These are phyloP conservation scores for Bradysia coprophila DNA, from an alignment of 1,140 invertebrate genomes.

Conservation along the genomic window DNA sequence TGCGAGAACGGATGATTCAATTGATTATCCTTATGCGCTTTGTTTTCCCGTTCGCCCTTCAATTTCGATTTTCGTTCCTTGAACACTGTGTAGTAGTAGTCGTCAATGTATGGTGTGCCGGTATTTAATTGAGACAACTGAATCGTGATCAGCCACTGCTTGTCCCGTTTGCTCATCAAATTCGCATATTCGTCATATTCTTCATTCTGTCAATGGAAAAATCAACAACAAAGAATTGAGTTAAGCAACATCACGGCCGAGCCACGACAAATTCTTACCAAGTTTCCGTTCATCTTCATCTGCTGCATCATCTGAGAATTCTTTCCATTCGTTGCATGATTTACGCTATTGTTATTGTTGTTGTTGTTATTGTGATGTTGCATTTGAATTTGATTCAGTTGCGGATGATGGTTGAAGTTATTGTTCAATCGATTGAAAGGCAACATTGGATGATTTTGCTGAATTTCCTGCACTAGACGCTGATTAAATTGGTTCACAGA, in stretches of 20 bases:
- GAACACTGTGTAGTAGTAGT: conserved; percentile 67
- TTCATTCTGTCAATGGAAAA: conserved; percentile 3
- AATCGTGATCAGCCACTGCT: conserved; percentile 86
- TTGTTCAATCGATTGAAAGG: conserved; percentile 4
- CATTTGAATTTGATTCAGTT: neutral
- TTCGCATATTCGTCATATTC: conserved; percentile 63
- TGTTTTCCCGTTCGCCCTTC: conserved; percentile 27
- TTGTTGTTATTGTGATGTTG: conserved; percentile 1
- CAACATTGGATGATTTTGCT: conserved; percentile 35
- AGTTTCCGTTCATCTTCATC: conserved; percentile 15
- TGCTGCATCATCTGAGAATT: conserved; percentile 16
- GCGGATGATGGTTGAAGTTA: neutral
- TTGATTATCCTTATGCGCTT: conserved; percentile 37
- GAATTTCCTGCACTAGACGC: conserved; percentile 32
- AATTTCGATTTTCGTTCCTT: conserved; percentile 36
- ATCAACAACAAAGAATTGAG: no score
- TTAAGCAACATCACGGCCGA: no score
- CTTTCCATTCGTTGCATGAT: conserved; percentile 18
- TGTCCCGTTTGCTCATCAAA: conserved; percentile 78
- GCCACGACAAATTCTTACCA: conserved; percentile 8
- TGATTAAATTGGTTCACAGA: conserved; percentile 15
- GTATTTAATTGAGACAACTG: conserved; percentile 76
- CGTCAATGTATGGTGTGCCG: conserved; percentile 67
- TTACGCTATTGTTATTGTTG: conserved; percentile 5
- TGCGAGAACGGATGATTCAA: conserved; percentile 35